Base-by-base conservation (phyloP, 2,113 vertebrate species). In the Cavia aperea region DNA sequence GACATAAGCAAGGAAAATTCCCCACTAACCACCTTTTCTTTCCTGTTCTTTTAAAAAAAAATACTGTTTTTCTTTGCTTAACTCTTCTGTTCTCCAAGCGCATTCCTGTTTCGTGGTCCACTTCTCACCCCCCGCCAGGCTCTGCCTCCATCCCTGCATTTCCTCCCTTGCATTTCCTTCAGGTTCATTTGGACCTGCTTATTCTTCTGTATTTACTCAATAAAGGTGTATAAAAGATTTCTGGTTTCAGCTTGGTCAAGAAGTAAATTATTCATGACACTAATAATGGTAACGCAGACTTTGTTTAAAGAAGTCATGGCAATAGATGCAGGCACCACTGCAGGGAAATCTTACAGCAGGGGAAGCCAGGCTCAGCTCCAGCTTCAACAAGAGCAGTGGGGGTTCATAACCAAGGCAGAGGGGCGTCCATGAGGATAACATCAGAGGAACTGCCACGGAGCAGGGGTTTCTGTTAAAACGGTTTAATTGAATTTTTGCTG, bases 61-160 rank as follows among this genome's bases (percentile, higher is more conserved):
- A 51, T 54, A 18, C 19, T 29, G 24, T 9, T 62, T 63, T 63
- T 63, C 10, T 54, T 54, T 54, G 51, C 63, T 4, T 51, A 73
- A 56, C 60, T 93, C 56, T 66, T 72, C 63, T 93, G 58, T 19
- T 85, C 0, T 12, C 23, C 29, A 26, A 16, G 24, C 12, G 11
- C 46, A 11, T 77, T 33, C 65, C 39, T n/a, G 6, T 62, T 11
- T 81, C 5, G 0, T 19, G 18, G 63, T 58, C 49, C 4, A 5
- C 39, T 73, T 51, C 72, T 79, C 16, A 21, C 43, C 60, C 43
- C 60, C 26, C 54, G 56, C 8, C 56, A 73, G 51, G 21, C 43
- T 49, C 15, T 0, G 0, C 43, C 1, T 19, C 29, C 11, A 7
- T 70, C 49, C 60, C 19, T 31, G 26, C 56, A 2, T 5, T 65